Percentiles rank a stretch among this genome's conserved stretches.
phyloP scores from a whole-genome alignment of 2,797 vertebrate species.

The Lophius americanus region DNA sequence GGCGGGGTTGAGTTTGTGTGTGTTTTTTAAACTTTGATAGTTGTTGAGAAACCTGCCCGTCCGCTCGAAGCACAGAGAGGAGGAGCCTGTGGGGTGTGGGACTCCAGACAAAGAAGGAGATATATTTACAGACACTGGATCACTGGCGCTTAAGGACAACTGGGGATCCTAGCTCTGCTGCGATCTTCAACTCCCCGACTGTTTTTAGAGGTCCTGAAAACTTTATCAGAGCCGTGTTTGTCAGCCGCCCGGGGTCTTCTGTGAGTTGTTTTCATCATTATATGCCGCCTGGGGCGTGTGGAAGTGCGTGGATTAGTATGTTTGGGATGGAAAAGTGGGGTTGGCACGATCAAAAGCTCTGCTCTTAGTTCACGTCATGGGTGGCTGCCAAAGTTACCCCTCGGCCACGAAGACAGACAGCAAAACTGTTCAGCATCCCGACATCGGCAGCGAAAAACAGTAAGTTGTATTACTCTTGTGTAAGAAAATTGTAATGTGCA shows the following conservation, averaged over 20 bases:
- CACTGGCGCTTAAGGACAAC: slow-evolving; percentile 40
- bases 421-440: slow-evolving; percentile 59
- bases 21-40: slow-evolving; percentile 59
- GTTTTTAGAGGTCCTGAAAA: slow-evolving; percentile 2
- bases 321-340: slow-evolving; percentile 76
- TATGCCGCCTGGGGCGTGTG: slow-evolving; percentile 44
- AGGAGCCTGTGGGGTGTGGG: slow-evolving; percentile 76
- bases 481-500: too few species aligned
- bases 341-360: slow-evolving; percentile 59
- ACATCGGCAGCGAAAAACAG: slow-evolving; percentile 71
- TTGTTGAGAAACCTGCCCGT: slow-evolving; percentile 81
- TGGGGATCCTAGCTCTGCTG: slow-evolving; percentile 34
- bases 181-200: slow-evolving; percentile 32
- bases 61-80: slow-evolving; percentile 66
- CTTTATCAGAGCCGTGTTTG: slow-evolving; percentile 28
- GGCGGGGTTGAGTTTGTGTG: slow-evolving; percentile 59
- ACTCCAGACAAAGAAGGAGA: slow-evolving; percentile 80
- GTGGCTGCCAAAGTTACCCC: slow-evolving; percentile 83
- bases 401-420: slow-evolving; percentile 67
- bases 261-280: slow-evolving; percentile 29
- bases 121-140: slow-evolving; percentile 70
- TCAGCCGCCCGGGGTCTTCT: slow-evolving; percentile 44
- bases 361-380: slow-evolving; percentile 78
- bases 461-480: slow-evolving; percentile 58
- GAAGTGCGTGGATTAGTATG: slow-evolving; percentile 51